Evolutionary conservation across 2,113 vertebrate species (phyloP).

Genomic region (Chionis minor): DNA sequence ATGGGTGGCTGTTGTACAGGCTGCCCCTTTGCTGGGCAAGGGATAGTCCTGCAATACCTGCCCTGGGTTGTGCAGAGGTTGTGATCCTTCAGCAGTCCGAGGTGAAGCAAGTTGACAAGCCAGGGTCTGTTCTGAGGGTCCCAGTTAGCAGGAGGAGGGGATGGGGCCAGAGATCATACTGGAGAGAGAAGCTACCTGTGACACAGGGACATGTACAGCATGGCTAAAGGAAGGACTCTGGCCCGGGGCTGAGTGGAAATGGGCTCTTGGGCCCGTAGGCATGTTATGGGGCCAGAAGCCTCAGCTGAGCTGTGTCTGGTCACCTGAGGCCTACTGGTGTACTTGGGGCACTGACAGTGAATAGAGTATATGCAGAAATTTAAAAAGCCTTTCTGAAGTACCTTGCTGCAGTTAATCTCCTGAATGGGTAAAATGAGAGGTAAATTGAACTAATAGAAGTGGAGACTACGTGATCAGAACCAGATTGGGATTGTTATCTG

Average conservation of each 20-base stretch:
- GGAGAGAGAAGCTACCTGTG: background rate
- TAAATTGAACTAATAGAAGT: background rate
- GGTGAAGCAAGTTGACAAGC: background rate
- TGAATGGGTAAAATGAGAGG: background rate
- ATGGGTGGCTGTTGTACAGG: background rate
- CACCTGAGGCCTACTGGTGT: background rate
- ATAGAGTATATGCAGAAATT: background rate
- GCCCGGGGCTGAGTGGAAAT: background rate
- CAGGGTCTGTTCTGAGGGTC: background rate
- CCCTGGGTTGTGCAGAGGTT: background rate
- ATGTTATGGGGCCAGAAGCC: background rate
- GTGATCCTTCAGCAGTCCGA: background rate
- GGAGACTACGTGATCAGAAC: background rate
- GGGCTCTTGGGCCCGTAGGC: too few relatives aligned
- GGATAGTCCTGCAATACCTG: background rate
- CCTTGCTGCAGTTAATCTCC: background rate
- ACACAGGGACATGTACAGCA: background rate
- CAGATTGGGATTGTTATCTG: background rate
- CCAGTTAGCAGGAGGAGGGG: background rate
- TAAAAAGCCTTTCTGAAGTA: background rate
- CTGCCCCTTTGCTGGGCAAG: background rate
- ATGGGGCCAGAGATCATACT: background rate
- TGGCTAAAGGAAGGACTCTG: background rate
- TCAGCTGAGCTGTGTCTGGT: background rate
- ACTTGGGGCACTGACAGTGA: background rate